Base-by-base conservation (phyloP, 2,113 vertebrate genomes). In the Scalopus aquaticus region DNA sequence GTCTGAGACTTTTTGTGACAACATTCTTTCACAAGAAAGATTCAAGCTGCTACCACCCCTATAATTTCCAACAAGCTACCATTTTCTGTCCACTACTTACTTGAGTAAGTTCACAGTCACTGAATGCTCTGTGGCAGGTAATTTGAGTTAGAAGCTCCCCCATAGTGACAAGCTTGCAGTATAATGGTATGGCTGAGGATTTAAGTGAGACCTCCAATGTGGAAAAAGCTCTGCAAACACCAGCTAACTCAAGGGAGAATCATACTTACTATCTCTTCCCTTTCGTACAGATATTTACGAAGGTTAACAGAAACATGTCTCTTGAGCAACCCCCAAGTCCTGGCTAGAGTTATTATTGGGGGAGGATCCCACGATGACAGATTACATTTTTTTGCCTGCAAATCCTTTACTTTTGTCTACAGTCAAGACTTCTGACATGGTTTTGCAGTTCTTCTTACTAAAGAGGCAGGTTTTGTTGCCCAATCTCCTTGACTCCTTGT, bases 91-190 rank as follows among this genome's bases (percentile, higher is more conserved):
- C 54, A 26, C 17, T 1, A 4, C 32, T 83, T 22, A n/a, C n/a
- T n/a, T n/a, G n/a, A n/a, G n/a, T n/a, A 42, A 9, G 6, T 20
- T 82, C 9, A n/a, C n/a, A 6, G 35, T 67, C 37, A 26, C 51
- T 6, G 39, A 54, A 5, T 49, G 28, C 77, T 39, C 10, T 5
- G 54, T 1, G 39, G 60, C 24, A 19, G 49, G 19, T 6, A 0
- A 19, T 20, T 69, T 9, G 1, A 37, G 58, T 9, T 35, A 32
- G 56, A 28, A 49, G 44, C 24, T 42, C 30, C 35, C 1, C 32
- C 1, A 6, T 2, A 32, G 37, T 0, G 0, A 28, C 4, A 42
- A 19, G 28, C 54, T 6, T 0, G 46, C 7, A 13, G 35, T 56
- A 22, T 5, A 1, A 35, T 26, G 56, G 12, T 9, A 5, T 15